These are phyloP conservation scores for Chrysolina haemoptera DNA, from an alignment of 2,888 invertebrate species.

Conservation along the genomic window DNA sequence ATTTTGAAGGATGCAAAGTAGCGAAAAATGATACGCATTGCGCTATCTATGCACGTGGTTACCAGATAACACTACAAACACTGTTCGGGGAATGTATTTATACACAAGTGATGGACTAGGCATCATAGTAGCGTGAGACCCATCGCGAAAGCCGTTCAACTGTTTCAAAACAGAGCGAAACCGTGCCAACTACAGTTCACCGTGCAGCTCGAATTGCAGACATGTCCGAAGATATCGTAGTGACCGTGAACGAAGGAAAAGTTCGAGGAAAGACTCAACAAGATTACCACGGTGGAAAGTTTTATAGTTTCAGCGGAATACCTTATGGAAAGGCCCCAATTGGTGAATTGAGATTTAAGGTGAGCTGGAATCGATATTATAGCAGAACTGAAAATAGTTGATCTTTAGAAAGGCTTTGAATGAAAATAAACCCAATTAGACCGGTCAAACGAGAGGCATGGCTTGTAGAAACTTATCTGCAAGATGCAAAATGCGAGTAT, in stretches of 20 bases:
- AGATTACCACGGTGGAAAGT: constrained; percentile 43
- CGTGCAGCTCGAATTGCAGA: constrained; percentile 6
- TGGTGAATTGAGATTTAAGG: constrained; percentile 62
- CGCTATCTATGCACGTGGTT: constrained; percentile 23
- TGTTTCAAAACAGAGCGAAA: constrained; percentile 2
- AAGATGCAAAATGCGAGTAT: too few species aligned
- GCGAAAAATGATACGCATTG: neutral
- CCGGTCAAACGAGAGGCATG: too few species aligned
- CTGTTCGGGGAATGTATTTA: constrained; percentile 22
- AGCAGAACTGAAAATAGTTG: neutral
- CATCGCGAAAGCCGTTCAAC: constrained; percentile 14
- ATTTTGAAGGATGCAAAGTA: constrained; percentile 11
- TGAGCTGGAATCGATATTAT: constrained; percentile 40
- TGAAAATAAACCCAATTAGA: too few species aligned
- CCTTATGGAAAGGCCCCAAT: constrained; percentile 65
- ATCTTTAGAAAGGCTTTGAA: neutral
- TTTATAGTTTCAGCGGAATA: constrained; percentile 63
- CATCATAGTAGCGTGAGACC: neutral
- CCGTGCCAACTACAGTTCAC: neutral
- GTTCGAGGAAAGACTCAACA: constrained; percentile 28
- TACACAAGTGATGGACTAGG: constrained; percentile 5
- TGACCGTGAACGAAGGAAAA: constrained; percentile 29
- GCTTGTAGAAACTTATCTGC: too few species aligned
- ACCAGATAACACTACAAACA: constrained; percentile 4
- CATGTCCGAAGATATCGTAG: constrained; percentile 31